Conservation (phyloP, 2,797 vertebrate species). For the Cossypha polioptera region DNA sequence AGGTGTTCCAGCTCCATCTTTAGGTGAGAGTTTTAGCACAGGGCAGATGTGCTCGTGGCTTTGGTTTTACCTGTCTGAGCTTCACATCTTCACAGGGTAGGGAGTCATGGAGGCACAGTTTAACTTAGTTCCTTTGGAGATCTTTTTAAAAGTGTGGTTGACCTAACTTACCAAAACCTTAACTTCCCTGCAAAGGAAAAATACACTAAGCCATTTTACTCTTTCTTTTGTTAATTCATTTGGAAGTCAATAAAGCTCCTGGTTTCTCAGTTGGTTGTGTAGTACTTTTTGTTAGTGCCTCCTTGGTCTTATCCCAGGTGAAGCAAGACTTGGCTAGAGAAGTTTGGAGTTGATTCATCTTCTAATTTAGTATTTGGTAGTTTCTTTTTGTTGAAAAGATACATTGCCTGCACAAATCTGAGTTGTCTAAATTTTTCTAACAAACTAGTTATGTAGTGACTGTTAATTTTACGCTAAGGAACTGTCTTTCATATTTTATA, state of each 20-base stretch:
- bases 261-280: background rate
- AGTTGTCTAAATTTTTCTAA: background rate
- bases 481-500: background rate
- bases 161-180: background rate
- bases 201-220: background rate
- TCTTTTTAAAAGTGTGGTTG: background rate
- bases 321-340: background rate
- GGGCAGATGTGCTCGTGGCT: background rate
- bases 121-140: background rate
- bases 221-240: background rate
- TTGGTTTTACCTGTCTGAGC: background rate
- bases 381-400: background rate
- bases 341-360: background rate
- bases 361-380: background rate
- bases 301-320: background rate
- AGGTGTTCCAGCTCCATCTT: rapidly evolving
- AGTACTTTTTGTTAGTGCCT: background rate
- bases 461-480: background rate
- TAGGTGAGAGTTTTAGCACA: background rate
- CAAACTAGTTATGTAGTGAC: background rate
- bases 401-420: background rate
- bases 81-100: background rate
- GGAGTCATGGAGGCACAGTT: background rate
- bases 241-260: background rate
- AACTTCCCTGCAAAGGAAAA: background rate